Evolutionary conservation across 2,888 invertebrate genomes (phyloP).

Genomic region (Synanthedon tipuliformis): DNA sequence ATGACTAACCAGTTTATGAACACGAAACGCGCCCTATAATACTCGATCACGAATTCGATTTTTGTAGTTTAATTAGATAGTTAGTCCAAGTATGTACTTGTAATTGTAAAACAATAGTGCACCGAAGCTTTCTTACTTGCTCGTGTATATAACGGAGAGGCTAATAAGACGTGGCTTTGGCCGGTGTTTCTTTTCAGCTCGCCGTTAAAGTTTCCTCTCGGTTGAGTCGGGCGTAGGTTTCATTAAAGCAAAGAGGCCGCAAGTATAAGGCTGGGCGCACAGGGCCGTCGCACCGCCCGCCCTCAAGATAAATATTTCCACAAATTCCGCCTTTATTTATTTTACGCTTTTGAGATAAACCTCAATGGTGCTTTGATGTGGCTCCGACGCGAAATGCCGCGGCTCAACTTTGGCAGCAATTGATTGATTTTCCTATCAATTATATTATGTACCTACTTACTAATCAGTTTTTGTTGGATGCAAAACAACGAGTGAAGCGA

Average conservation of each 20-base stretch:
- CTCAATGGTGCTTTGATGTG: constrained; percentile 66
- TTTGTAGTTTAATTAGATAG: too few relatives aligned
- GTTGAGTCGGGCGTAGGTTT: constrained; percentile 46
- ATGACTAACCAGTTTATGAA: too few relatives aligned
- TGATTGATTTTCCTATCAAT: constrained; percentile 50
- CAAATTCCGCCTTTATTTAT: constrained; percentile 64
- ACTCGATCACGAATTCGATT: too few relatives aligned
- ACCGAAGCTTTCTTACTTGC: too few relatives aligned
- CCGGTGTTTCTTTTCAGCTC: constrained; percentile 38
- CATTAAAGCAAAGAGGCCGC: constrained; percentile 60
- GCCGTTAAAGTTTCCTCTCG: constrained; percentile 46
- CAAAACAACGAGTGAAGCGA: not conserved
- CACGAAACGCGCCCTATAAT: too few relatives aligned
- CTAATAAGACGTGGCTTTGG: constrained; percentile 25
- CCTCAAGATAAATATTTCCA: constrained; percentile 56
- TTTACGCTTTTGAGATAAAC: constrained; percentile 62
- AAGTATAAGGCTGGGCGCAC: constrained; percentile 33
- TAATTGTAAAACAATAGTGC: too few relatives aligned
- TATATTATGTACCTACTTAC: not conserved
- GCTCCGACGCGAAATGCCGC: constrained; percentile 40
- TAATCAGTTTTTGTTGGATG: not conserved
- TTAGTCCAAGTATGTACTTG: too few relatives aligned
- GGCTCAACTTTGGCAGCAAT: constrained; percentile 49
- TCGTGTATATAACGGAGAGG: constrained; percentile 4
- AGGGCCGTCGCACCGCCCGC: constrained; percentile 24